phyloP scores from a whole-genome alignment of 1,140 invertebrate genomes.

The Thalassaphorura encarpata region DNA sequence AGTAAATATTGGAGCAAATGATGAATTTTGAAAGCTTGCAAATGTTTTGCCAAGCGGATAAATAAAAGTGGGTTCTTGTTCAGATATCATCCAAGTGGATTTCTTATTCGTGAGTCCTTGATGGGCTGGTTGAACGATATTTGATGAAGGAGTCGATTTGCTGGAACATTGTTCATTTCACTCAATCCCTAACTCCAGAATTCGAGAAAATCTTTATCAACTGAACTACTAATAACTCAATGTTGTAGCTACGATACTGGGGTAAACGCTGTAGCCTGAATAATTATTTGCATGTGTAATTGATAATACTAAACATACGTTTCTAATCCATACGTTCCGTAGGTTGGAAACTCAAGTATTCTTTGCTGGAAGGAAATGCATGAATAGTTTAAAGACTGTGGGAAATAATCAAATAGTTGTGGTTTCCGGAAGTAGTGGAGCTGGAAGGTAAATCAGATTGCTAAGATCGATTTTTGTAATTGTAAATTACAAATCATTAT shows the following conservation, averaged over 20 bases:
- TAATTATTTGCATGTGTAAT: neutral
- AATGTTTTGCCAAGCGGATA: too few species aligned
- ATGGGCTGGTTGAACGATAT: conserved; percentile 18
- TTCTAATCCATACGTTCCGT: too few species aligned
- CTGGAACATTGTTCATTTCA: conserved; percentile 18
- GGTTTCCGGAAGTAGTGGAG: conserved; percentile 41
- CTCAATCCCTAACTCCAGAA: conserved; percentile 18
- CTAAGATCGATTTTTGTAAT: too few species aligned
- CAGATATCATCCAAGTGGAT: too few species aligned
- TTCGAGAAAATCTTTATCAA: neutral
- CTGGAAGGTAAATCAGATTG: conserved; percentile 40
- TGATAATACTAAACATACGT: too few species aligned
- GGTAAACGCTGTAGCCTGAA: neutral
- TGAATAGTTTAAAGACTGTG: conserved; percentile 10
- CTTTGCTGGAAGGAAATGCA: conserved; percentile 15
- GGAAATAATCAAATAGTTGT: conserved; percentile 38
- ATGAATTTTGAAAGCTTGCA: too few species aligned
- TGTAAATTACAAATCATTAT: too few species aligned
- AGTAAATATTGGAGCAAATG: too few species aligned
- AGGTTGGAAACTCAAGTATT: conserved; percentile 16
- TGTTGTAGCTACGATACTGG: neutral
- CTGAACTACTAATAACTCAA: too few species aligned
- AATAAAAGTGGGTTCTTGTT: too few species aligned
- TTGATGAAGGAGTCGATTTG: conserved; percentile 8
- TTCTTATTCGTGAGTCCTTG: conserved; percentile 15